A percentile compares a stretch with the other conserved stretches of the same genome.
phyloP scores from a whole-genome alignment of 1,140 invertebrate genomes.

The Macrostomum lignano region DNA sequence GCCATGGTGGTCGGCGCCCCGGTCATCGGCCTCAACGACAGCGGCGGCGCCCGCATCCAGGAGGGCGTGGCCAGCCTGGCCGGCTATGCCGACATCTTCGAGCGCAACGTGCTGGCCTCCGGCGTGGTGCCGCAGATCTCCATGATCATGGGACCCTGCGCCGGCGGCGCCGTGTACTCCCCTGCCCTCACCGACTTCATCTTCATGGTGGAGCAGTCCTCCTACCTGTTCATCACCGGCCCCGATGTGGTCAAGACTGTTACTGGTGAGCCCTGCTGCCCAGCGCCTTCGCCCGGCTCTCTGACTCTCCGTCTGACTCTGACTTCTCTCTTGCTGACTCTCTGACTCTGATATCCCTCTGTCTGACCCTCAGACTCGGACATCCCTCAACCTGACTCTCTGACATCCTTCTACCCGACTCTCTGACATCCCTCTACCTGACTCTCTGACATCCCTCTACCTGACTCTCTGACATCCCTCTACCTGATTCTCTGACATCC shows the following conservation, averaged over 20 bases:
- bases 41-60: slow-evolving; percentile 42
- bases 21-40: slow-evolving; percentile 43
- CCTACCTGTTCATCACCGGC: slow-evolving; percentile 45
- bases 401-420: no score
- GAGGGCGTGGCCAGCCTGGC: slow-evolving; percentile 44
- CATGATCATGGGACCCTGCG: slow-evolving; percentile 44
- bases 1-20: slow-evolving; percentile 40
- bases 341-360: no score
- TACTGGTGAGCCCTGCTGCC: no score
- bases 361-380: no score
- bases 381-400: no score
- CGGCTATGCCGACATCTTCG: slow-evolving; percentile 44
- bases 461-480: no score
- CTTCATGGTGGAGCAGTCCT: slow-evolving; percentile 44
- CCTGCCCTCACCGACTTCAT: slow-evolving; percentile 47
- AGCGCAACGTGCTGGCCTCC: slow-evolving; percentile 39
- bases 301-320: no score
- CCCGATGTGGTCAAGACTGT: slow-evolving; percentile 46
- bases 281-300: no score
- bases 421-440: no score
- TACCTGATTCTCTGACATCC: no score
- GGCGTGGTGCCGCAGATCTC: slow-evolving; percentile 43
- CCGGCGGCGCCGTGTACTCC: slow-evolving; percentile 42
- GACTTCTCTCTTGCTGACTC: no score
- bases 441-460: no score